A percentile compares a stretch with the other conserved stretches of the same genome.
phyloP scores from a whole-genome alignment of 2,113 vertebrate genomes.

The Chaetops frenatus region DNA sequence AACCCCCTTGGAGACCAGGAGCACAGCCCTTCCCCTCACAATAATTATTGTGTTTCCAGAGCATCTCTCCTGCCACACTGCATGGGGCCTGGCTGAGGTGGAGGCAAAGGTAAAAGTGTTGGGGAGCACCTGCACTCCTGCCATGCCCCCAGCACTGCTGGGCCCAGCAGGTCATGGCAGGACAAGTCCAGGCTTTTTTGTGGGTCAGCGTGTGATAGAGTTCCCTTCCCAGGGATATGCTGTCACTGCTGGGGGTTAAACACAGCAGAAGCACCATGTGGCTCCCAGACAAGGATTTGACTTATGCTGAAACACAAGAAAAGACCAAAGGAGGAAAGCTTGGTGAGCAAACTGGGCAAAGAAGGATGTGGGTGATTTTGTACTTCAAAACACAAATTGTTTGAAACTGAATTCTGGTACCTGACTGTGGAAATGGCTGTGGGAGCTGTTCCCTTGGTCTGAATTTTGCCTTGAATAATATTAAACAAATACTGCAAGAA shows the following conservation, averaged over 20 bases:
- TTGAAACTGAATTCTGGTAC: background rate
- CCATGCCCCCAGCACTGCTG: rapidly evolving
- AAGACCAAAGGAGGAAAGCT: background rate
- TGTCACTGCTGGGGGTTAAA: background rate
- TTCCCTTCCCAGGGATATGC: background rate
- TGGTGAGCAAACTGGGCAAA: background rate
- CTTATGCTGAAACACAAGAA: background rate
- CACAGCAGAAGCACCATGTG: background rate
- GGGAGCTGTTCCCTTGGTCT: background rate
- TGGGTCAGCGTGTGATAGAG: background rate
- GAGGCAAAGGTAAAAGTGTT: rapidly evolving
- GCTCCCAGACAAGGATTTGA: background rate
- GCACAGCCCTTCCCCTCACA: background rate
- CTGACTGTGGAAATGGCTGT: background rate
- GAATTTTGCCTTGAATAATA: background rate
- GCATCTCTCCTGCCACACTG: background rate
- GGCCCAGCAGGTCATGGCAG: background rate
- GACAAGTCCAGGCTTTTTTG: background rate
- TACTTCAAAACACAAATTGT: background rate
- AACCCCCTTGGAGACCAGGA: background rate
- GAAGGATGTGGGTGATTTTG: background rate
- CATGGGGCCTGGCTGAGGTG: rapidly evolving
- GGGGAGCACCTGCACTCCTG: rapidly evolving
- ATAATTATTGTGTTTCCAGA: background rate
- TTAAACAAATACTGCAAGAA: background rate